Conservation (phyloP, 1,140 invertebrate genomes). For the Brachionus rubens region DNA sequence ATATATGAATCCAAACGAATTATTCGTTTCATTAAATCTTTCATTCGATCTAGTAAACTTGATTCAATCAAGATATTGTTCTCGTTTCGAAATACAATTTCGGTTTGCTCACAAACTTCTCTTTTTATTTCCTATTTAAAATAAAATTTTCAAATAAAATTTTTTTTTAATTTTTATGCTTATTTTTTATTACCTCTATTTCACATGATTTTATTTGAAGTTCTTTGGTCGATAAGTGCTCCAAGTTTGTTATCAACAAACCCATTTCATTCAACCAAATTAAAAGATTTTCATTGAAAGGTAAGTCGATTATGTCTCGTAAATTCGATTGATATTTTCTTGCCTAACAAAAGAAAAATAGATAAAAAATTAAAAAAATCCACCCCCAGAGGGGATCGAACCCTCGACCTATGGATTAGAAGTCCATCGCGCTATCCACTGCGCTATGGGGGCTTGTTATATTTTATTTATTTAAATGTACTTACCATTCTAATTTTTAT, state of each 20-base stretch:
- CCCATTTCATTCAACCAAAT: slow-evolving; percentile 19
- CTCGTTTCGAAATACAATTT: slow-evolving; percentile 22
- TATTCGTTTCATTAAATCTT: slow-evolving; percentile 43
- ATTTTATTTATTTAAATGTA: not conserved
- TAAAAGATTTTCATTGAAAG: slow-evolving; percentile 6
- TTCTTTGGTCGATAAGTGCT: slow-evolving; percentile 13
- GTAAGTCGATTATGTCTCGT: not conserved
- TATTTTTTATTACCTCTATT: slow-evolving; percentile 10
- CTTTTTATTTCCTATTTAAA: slow-evolving; percentile 24
- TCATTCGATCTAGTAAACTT: slow-evolving; percentile 30
- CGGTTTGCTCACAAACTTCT: slow-evolving; percentile 12
- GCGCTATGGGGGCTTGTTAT: not conserved
- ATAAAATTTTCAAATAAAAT: slow-evolving; percentile 21
- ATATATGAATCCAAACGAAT: slow-evolving; percentile 25
- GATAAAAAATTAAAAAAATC: too few species aligned
- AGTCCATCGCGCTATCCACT: not conserved
- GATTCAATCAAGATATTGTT: not conserved
- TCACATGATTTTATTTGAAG: not conserved
- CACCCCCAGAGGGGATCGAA: not conserved
- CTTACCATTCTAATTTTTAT: slow-evolving; percentile 28
- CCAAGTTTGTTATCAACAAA: slow-evolving; percentile 19
- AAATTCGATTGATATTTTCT: slow-evolving; percentile 6
- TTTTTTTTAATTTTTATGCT: not conserved
- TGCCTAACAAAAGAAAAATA: not conserved
- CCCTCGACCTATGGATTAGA: not conserved